Conservation (phyloP, 2,888 invertebrate genomes). For the Dasypolia templi region DNA sequence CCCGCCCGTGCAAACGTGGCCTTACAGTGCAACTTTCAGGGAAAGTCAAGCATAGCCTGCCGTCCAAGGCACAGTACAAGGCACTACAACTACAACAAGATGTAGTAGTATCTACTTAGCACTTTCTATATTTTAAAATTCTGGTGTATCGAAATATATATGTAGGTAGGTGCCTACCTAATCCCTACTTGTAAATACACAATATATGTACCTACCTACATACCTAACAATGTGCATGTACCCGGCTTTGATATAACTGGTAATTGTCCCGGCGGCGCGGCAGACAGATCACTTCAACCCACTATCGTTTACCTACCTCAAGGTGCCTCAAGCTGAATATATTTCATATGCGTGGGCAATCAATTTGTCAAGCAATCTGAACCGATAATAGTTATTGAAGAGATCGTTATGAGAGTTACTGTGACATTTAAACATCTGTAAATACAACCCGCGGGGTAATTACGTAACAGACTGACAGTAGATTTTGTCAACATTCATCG, state of each 20-base stretch:
- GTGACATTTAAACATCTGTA: slow-evolving; percentile 16
- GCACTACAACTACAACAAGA: no score
- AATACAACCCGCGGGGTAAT: no score
- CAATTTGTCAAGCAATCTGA: neutral
- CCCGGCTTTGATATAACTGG: neutral
- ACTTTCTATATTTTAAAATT: no score
- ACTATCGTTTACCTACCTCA: neutral
- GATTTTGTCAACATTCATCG: no score
- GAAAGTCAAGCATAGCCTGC: no score
- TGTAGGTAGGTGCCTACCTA: neutral
- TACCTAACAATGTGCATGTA: neutral
- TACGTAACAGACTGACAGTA: no score
- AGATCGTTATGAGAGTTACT: slow-evolving; percentile 2
- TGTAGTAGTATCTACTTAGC: no score
- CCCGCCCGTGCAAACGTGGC: no score
- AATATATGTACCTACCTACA: neutral
- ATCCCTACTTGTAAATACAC: neutral
- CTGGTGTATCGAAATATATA: neutral
- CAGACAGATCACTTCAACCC: neutral
- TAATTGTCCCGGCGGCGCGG: neutral
- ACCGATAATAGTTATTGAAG: neutral
- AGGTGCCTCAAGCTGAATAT: neutral
- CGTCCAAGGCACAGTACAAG: no score
- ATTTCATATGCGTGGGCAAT: neutral
- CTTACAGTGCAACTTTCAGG: no score